Evolutionary conservation across 1,140 invertebrate species (phyloP).

Genomic region (Anadara kagoshimensis): DNA sequence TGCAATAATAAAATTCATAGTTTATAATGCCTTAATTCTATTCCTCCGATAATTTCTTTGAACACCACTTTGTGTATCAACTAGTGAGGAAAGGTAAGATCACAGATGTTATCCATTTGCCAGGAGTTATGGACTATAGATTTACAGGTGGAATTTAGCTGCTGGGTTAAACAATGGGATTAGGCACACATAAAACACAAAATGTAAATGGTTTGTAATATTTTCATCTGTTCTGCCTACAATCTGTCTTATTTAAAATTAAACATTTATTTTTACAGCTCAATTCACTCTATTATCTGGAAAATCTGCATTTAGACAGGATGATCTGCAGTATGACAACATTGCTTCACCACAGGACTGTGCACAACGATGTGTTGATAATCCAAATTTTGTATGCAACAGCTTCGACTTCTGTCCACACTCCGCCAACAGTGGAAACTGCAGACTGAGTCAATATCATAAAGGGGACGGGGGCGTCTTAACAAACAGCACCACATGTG

Average conservation of each 20-base stretch:
- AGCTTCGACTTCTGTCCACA: conserved; percentile 58
- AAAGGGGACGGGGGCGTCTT: conserved; percentile 46
- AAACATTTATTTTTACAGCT: background rate
- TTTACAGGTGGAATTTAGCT: too few species aligned
- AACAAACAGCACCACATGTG: conserved; percentile 46
- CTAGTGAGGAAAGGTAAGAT: too few species aligned
- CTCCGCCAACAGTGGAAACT: conserved; percentile 18
- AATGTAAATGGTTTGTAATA: background rate
- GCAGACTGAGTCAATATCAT: conserved; percentile 51
- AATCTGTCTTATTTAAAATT: background rate
- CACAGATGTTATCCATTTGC: too few species aligned
- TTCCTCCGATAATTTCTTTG: too few species aligned
- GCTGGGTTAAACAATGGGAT: too few species aligned
- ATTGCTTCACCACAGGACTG: conserved; percentile 45
- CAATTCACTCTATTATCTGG: background rate
- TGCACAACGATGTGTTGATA: conserved; percentile 51
- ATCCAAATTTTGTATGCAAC: conserved; percentile 49
- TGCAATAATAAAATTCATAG: too few species aligned
- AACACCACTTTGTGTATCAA: too few species aligned
- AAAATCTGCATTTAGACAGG: background rate
- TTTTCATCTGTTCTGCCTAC: background rate
- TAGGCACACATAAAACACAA: too few species aligned
- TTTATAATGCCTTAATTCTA: too few species aligned
- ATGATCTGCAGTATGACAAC: conserved; percentile 37
- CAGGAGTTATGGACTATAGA: too few species aligned